Conservation (phyloP, 2,113 vertebrate genomes). For the Perca flavescens region DNA sequence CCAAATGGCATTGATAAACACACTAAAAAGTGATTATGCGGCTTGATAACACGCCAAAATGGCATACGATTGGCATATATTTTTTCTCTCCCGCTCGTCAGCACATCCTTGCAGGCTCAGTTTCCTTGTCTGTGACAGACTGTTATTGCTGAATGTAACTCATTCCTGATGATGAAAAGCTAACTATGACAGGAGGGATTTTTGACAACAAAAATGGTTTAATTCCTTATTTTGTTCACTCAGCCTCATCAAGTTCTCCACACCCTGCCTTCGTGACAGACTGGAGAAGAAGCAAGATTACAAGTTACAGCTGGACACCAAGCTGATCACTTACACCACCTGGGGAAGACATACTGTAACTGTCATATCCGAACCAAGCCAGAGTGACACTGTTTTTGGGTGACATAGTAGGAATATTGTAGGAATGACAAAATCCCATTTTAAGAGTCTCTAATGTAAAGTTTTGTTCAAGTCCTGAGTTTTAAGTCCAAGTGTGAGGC, state of each 20-base stretch:
- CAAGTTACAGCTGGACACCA: neutral
- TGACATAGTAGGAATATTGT: neutral
- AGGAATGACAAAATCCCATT: neutral
- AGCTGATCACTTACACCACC: neutral
- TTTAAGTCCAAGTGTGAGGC: neutral
- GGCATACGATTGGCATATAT: neutral
- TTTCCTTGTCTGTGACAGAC: slow-evolving; percentile 35
- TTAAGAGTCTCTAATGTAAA: neutral
- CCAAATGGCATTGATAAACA: no score
- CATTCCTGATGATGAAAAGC: slow-evolving; percentile 51
- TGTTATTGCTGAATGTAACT: slow-evolving; percentile 43
- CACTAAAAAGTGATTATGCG: no score
- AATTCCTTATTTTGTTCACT: slow-evolving; percentile 9
- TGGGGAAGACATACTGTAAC: neutral
- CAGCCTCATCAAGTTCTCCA: neutral
- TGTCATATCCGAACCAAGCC: slow-evolving; percentile 3
- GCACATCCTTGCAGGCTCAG: slow-evolving; percentile 27
- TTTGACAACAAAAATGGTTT: slow-evolving; percentile 22
- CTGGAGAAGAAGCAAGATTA: neutral
- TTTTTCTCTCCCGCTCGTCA: slow-evolving; percentile 34
- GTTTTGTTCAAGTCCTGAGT: neutral
- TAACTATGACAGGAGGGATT: slow-evolving; percentile 37
- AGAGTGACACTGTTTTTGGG: neutral
- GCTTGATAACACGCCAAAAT: no score
- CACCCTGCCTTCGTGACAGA: neutral